Base-by-base conservation (phyloP, 1,140 invertebrate species). In the Cryptotermes secundus region DNA sequence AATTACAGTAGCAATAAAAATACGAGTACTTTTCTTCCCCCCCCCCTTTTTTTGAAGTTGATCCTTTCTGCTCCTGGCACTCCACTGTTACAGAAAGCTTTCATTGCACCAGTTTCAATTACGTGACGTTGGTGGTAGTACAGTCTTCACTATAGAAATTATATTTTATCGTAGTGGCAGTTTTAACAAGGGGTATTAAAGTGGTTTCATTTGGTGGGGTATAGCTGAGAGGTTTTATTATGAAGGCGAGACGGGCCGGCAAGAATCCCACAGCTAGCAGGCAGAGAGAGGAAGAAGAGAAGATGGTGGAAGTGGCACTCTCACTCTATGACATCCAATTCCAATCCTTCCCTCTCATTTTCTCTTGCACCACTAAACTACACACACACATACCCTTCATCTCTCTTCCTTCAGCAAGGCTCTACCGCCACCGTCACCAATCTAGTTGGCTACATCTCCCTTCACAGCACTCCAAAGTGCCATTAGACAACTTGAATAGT, bases 161-260 rank as follows among this genome's bases (percentile, higher is more conserved):
- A 82, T 82, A 82, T 82, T 82, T 82, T 82, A 82, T 38, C 26
- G 81, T 31, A 19, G 42, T 82, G 45, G 36, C 59, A 72, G 45
- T 82, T 82, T 82, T 82, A 82, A 82, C 81, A 82, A 82, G 81
- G 36, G 36, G 81, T 45, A 82, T 82, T 82, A 82, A 82, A 82
- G 81, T 82, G 81, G 81, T 82, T 82, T 82, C 81, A 82, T 82
- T 82, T 82, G 81, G 81, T 82, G 81, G 81, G 59, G 59, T 82
- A 45, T 38, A 34, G 81, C 38, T 82, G 36, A 82, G 81, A 82
- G 81, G 81, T 82, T 82, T 82, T 82, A 82, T 82, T 72, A 49
- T 82, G 81, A 82, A 53, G 81, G 81, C 38, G 42, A 82, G 38
- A 45, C 81, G 35, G 80, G 14, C 36, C 38, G n/a, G 42, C 24